Evolutionary conservation across 2,888 invertebrate species (phyloP), one percentile per base, ranked within the genome.

Genomic region (Zele albiditarsus): DNA sequence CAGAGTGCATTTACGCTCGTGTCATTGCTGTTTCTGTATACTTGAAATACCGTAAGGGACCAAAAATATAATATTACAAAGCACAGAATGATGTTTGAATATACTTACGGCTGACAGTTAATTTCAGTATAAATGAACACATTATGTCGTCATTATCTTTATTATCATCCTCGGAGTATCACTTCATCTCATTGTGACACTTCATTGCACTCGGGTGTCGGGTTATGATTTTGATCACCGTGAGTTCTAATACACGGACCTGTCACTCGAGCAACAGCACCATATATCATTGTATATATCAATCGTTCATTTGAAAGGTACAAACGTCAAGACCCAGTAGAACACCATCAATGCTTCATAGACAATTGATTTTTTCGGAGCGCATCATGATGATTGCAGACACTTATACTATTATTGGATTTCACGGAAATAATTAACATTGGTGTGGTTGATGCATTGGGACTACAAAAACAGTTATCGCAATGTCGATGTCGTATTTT

Each of bases 401-500:
- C 16, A 23, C 42, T 27, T 23, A 8, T 20, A 46, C 16, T 46
- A 4, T 38, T 6, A 38, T 38, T 38, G 38, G 8, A 25, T 25
- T 28, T 53, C 16, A 72, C 38, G 20, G 25, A 53, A 25, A 66
- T 16, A 23, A 66, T 72, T n/a, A 72, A 25, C 16, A 31, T 57
- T 4, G 31, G 57, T 16, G 12, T 28, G 20, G 33, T n/a, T 57
- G 57, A 69, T 69, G 12, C 57, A 31, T 57, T 33, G 67, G 27
- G 28, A 27, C 12, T 23, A 27, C 27, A 20, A 53, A 5, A 8
- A 6, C 14, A n/a, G 49, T 67, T n/a, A 31, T 68, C 31, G 25
- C 23, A 53, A 87, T 88, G 87, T 87, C 88, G 82, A 80, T 86
- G 82, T 86, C 88, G 75, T 85, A 84, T 71, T 87, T 87, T 78